Evolutionary conservation across 1,140 invertebrate species (phyloP).

Genomic region (Drosophila mauritiana): DNA sequence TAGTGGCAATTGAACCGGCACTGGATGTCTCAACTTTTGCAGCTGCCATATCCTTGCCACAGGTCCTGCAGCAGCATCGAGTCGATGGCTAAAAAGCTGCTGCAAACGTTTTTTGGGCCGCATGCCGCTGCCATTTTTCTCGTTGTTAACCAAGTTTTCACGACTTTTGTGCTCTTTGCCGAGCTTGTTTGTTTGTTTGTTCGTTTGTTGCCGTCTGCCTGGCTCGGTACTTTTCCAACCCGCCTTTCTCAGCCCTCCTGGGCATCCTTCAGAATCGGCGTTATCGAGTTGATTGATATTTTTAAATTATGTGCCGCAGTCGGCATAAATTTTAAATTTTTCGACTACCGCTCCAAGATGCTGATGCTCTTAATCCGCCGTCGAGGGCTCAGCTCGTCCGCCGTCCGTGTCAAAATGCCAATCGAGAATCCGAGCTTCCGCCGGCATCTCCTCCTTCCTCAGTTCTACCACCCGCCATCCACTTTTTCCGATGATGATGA

Average conservation of each 20-base stretch:
- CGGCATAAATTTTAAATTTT: constrained; percentile 79
- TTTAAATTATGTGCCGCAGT: constrained; percentile 82
- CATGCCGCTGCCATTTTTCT: constrained; percentile 14
- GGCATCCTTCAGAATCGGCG: constrained; percentile 54
- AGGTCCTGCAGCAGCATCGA: constrained; percentile 25
- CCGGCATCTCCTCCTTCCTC: background rate
- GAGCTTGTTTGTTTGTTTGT: constrained; percentile 64
- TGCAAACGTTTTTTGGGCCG: constrained; percentile 56
- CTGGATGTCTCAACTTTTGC: constrained; percentile 66
- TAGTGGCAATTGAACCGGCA: constrained; percentile 71
- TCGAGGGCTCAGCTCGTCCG: constrained; percentile 56
- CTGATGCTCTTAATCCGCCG: constrained; percentile 74
- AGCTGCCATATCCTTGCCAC: constrained; percentile 26
- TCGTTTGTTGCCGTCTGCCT: constrained; percentile 1
- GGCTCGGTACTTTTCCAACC: background rate
- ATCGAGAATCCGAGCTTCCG: constrained; percentile 55
- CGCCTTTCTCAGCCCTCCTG: background rate
- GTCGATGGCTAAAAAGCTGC: constrained; percentile 22
- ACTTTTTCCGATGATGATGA: constrained; percentile 26
- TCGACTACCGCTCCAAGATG: constrained; percentile 41
- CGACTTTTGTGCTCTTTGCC: constrained; percentile 56
- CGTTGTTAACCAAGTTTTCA: constrained; percentile 76
- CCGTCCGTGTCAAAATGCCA: constrained; percentile 78
- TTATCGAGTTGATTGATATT: constrained; percentile 83
- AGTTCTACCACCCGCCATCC: constrained; percentile 2